Percentiles rank a stretch among this genome's conserved stretches.
phyloP scores from a whole-genome alignment of 2,888 invertebrate genomes.

The Incurvaria masculella region DNA sequence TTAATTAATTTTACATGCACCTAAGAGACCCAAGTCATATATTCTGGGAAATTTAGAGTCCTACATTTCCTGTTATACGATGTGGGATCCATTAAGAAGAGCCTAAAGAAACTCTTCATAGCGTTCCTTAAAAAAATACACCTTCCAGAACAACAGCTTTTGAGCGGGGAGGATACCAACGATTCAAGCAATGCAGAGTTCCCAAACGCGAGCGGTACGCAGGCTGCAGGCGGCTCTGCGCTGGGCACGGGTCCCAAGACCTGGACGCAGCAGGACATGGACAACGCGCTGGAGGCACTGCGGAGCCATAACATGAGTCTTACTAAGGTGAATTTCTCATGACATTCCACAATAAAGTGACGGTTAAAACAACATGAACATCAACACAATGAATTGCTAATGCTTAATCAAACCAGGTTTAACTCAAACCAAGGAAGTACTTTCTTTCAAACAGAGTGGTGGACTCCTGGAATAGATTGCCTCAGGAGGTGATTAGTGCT shows the following conservation, averaged over 20 bases:
- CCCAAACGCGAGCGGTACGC: slow-evolving; percentile 19
- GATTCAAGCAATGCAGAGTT: slow-evolving; percentile 30
- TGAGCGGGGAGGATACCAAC: slow-evolving; percentile 40
- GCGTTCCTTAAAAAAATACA: not conserved
- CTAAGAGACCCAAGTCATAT: too few relatives aligned
- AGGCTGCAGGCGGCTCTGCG: not conserved
- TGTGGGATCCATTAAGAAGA: too few relatives aligned
- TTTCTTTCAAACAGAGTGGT: too few relatives aligned
- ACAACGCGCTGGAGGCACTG: slow-evolving; percentile 80
- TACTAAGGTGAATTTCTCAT: slow-evolving; percentile 63
- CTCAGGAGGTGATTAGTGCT: too few relatives aligned
- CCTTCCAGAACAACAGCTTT: slow-evolving; percentile 22
- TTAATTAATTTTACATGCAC: too few relatives aligned
- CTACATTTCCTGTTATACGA: too few relatives aligned
- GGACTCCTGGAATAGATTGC: too few relatives aligned
- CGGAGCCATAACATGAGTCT: slow-evolving; percentile 86
- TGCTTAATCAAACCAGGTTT: too few relatives aligned
- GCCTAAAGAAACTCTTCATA: too few relatives aligned
- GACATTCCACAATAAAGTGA: not conserved
- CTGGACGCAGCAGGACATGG: slow-evolving; percentile 90
- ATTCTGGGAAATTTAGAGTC: too few relatives aligned
- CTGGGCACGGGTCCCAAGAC: slow-evolving; percentile 70
- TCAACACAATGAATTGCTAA: not conserved
- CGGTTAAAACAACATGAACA: not conserved
- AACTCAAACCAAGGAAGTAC: too few relatives aligned